Conservation (phyloP, 2,113 vertebrate genomes). For the Bombycilla garrulus region DNA sequence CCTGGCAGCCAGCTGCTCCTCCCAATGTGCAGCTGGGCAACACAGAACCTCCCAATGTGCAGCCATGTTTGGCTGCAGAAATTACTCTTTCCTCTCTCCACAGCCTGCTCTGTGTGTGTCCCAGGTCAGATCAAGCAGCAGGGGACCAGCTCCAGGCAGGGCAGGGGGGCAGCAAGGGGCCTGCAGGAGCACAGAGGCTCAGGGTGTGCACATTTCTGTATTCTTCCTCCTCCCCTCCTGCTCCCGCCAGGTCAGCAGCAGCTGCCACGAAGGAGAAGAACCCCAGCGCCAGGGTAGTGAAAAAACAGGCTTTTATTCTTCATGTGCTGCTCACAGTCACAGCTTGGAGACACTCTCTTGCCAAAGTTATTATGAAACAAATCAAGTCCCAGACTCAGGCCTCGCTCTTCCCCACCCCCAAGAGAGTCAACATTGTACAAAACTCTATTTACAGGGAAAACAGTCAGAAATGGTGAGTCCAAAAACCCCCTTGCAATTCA, state of each 20-base stretch:
- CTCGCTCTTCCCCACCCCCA: conserved; percentile 37
- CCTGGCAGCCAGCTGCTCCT: background rate
- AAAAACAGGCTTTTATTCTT: conserved; percentile 72
- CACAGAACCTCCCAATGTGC: background rate
- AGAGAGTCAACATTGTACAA: conserved; percentile 73
- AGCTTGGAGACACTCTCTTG: conserved; percentile 39
- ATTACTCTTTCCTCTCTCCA: background rate
- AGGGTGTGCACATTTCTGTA: background rate
- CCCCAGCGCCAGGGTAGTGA: background rate
- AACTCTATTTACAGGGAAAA: conserved; percentile 81
- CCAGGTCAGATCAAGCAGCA: background rate
- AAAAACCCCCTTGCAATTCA: background rate
- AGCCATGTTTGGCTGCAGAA: background rate
- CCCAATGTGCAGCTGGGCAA: background rate
- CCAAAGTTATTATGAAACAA: conserved; percentile 56
- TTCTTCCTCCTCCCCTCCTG: background rate
- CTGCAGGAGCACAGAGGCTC: background rate
- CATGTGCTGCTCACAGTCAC: conserved; percentile 29
- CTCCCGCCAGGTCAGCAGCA: background rate
- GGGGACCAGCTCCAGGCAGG: background rate
- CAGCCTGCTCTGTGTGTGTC: background rate
- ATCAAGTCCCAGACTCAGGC: conserved; percentile 35
- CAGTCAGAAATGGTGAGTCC: conserved; percentile 48
- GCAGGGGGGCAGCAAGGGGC: background rate
- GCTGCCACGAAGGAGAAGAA: background rate